Base-by-base conservation (phyloP, 2,797 vertebrate species). In the Anabas testudineus region DNA sequence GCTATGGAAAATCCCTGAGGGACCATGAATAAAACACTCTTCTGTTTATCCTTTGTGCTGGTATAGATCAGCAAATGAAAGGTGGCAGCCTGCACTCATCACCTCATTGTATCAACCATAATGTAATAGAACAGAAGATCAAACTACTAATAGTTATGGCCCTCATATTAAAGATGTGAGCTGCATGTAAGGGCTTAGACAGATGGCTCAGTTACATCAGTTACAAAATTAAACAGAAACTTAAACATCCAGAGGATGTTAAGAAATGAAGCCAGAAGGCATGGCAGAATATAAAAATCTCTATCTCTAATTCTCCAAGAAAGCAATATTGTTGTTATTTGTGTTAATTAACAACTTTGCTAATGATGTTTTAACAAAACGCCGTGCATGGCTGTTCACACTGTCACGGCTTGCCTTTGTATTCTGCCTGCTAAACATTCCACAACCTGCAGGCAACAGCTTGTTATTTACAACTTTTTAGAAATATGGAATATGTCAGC, bases 21-120 rank as follows among this genome's bases (percentile, higher is more conserved):
- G 66, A 54, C 51, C 30, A 13, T 21, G 32, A 65, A 45, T 15
- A 47, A 51, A 76, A 60, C 0, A 0, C 24, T 56, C 34, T 39
- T 56, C 21, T 63, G 30, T 52, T 74, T 43, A 49, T 54, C 28
- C 51, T 42, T 49, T 68, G 21, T 48, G 34, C 30, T 22, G 28
- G 22, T 62, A 26, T 48, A 65, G 58, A 67, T 66, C 46, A 21
- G 42, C 24, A 42, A 59, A 81, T 74, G 49, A 57, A 72, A 67
- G 42, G n/a, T 53, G 60, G 54, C 51, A 71, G 58, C 30, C 47
- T 55, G 66, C 74, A 61, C 45, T 61, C 56, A n/a, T 53, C 56
- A 65, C 56, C 42, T 69, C 43, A 16, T n/a, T n/a, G 12, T 53
- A 47, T 34, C 72, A 55, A 15, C 36, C 28, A 18, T 36, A 12